phyloP scores from a whole-genome alignment of 2,113 vertebrate species.

The Callionymus lyra region DNA sequence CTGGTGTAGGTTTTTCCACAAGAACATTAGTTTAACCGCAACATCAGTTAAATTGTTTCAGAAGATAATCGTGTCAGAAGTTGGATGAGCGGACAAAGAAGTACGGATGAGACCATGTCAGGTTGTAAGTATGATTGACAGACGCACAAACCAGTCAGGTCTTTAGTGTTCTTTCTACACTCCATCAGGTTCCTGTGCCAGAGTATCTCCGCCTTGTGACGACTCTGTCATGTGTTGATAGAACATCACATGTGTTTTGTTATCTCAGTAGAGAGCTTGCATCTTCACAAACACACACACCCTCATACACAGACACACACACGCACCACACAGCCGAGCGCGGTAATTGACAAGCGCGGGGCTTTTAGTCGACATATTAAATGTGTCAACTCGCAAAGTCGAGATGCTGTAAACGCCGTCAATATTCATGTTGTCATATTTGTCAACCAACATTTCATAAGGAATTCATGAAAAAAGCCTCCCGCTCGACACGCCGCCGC shows the following conservation, averaged over 20 bases:
- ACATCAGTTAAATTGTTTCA: no score
- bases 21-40: no score
- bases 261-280: constrained; percentile 45
- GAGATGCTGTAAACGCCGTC: constrained; percentile 64
- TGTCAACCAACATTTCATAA: constrained; percentile 73
- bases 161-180: no score
- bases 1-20: no score
- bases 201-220: no score
- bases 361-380: constrained; percentile 71
- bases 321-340: constrained; percentile 10
- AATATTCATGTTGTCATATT: constrained; percentile 74
- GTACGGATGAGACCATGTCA: no score
- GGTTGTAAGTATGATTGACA: no score
- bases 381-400: constrained; percentile 68
- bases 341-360: constrained; percentile 45
- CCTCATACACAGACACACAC: background rate
- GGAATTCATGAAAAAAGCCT: constrained; percentile 71
- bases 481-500: constrained; percentile 50
- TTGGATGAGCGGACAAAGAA: no score
- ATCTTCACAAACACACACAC: constrained; percentile 38
- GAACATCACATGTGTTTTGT: constrained; percentile 9
- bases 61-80: no score
- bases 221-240: no score
- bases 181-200: no score
- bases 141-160: no score